Evolutionary conservation across 64 coral and sea anemone species (phyloP).

Genomic region (Stylophora pistillata): DNA sequence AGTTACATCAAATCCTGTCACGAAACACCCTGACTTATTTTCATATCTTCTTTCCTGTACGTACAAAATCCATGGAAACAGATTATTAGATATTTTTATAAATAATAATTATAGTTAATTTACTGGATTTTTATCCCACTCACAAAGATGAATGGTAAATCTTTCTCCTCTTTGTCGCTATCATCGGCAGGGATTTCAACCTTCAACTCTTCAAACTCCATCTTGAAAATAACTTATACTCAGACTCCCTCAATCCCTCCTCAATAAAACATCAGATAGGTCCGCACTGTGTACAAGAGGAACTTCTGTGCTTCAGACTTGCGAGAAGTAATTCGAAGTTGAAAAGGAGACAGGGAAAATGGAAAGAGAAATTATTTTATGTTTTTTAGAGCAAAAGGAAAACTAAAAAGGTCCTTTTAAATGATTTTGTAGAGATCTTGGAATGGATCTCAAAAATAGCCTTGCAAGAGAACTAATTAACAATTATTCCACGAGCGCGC

Average conservation of each 20-base stretch:
- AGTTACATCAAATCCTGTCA: slow-evolving; percentile 95
- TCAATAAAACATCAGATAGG: background rate
- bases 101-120: background rate
- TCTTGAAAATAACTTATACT: slow-evolving; percentile 66
- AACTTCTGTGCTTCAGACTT: too few relatives aligned
- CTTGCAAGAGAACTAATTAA: too few relatives aligned
- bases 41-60: slow-evolving; percentile 84
- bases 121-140: background rate
- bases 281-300: background rate
- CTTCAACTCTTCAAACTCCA: slow-evolving; percentile 99
- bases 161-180: slow-evolving; percentile 72
- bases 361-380: too few relatives aligned
- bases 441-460: too few relatives aligned
- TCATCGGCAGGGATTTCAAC: slow-evolving; percentile 87
- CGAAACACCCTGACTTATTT: slow-evolving; percentile 90
- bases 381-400: too few relatives aligned
- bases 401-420: too few relatives aligned
- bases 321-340: too few relatives aligned
- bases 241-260: background rate
- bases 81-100: background rate
- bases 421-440: too few relatives aligned
- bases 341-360: too few relatives aligned
- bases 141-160: slow-evolving; percentile 31
- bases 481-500: too few relatives aligned
- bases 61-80: slow-evolving; percentile 16